Base-by-base conservation (phyloP, 2,888 invertebrate species). In the Quadriops clusia region DNA sequence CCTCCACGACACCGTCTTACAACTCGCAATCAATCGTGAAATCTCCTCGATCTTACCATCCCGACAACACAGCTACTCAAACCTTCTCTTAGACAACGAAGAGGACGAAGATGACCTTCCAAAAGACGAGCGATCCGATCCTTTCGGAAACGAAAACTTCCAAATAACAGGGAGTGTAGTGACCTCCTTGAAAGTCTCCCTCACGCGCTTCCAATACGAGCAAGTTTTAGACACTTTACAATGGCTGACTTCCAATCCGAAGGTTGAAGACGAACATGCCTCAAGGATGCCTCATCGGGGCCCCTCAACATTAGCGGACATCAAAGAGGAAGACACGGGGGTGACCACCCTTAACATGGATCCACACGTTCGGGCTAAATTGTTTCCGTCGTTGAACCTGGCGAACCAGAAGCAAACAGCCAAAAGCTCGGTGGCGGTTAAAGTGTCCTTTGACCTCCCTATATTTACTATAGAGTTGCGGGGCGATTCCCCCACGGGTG, bases 121-220 rank as follows among this genome's bases (percentile, higher is more conserved):
- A 27, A 28, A 39, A 16, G 30, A 34, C 11, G 36, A 32, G 14
- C 23, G 23, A 10, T 30, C 37, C 10, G 31, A 34, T 24, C 26
- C 28, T 13, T 32, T 17, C 9, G 49, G 49, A 37, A 42, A 40
- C 29, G 34, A n/a, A 25, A 17, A 24, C 24, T 64, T 72, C 28
- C 60, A 78, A 58, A 65, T 87, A 32, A 67, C 67, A 32, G 91
- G 91, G 14, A 72, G 72, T 41, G 80, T 93, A 9, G 78, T 89
- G 20, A 84, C 82, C 28, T 80, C 83, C 0, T 61, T 94, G 30
- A 85, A 87, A 60, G 74, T 94, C 17, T 85, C 86, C 1, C 64
- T 94, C 26, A 79, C 84, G 1, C 77, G 89, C 28, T 73, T 74
- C 30, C 91, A 93, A 55, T 94, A 91, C 58, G 85, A 89, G 54